Evolutionary conservation across 2,113 vertebrate genomes (phyloP).

Genomic region (Brachypteracias leptosomus): DNA sequence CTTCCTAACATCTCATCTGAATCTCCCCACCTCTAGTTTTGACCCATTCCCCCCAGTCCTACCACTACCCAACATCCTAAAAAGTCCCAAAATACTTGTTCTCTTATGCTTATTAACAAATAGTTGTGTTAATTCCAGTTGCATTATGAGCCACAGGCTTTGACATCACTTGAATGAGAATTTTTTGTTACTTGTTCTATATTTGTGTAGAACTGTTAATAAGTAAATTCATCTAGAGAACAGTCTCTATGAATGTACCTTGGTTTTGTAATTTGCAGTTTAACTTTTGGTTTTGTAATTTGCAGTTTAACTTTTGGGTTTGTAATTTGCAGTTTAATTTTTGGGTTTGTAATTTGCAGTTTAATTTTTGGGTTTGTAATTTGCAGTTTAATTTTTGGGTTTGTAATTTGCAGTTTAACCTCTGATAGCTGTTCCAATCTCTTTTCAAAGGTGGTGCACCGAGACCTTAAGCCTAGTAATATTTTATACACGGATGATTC

Average conservation of each 20-base stretch:
- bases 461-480: constrained; percentile 98
- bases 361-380: no score
- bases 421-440: not conserved
- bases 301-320: no score
- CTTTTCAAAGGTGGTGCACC: constrained; percentile 88
- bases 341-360: no score
- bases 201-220: not conserved
- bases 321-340: no score
- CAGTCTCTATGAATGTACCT: not conserved
- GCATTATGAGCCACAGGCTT: not conserved
- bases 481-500: constrained; percentile 97
- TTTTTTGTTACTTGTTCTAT: not conserved
- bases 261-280: no score
- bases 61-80: no score
- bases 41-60: no score
- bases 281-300: no score
- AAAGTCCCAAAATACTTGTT: not conserved
- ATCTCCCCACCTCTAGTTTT: no score
- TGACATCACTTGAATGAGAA: not conserved
- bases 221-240: not conserved
- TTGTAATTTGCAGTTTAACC: no score
- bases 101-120: not conserved
- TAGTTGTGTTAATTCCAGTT: not conserved
- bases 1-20: no score
- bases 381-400: no score